Conservation (phyloP, 2,888 invertebrate species). For the Ecliptopera silaceata region DNA sequence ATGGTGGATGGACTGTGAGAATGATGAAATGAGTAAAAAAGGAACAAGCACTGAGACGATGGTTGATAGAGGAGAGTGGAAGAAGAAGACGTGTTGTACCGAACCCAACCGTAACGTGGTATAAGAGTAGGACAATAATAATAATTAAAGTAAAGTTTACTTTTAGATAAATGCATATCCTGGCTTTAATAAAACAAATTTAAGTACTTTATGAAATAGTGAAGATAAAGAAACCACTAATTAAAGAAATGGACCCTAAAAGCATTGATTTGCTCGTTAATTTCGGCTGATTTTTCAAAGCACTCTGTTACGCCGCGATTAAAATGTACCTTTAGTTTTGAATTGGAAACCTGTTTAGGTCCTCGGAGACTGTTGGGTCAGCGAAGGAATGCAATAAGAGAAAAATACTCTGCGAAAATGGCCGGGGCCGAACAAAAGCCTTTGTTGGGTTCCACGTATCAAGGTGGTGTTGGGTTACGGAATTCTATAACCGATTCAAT, state of each 20-base stretch:
- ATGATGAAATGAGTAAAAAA: too few species aligned
- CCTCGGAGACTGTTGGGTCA: slow-evolving; percentile 64
- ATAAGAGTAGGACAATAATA: too few species aligned
- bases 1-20: too few species aligned
- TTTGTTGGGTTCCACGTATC: slow-evolving; percentile 80
- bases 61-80: too few species aligned
- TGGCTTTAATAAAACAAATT: background rate
- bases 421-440: slow-evolving; percentile 73
- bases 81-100: too few species aligned
- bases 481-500: slow-evolving; percentile 72
- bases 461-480: slow-evolving; percentile 69
- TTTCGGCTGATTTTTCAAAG: slow-evolving; percentile 12
- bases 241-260: slow-evolving; percentile 17
- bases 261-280: slow-evolving; percentile 10
- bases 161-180: too few species aligned
- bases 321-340: slow-evolving; percentile 49
- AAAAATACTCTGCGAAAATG: slow-evolving; percentile 66
- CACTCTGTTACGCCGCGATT: slow-evolving; percentile 26
- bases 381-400: slow-evolving; percentile 74
- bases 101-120: too few species aligned
- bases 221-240: slow-evolving; percentile 14
- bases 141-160: too few species aligned
- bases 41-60: too few species aligned
- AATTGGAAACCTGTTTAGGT: slow-evolving; percentile 66
- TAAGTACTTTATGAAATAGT: slow-evolving; percentile 9